phyloP scores from a whole-genome alignment of 2,797 vertebrate genomes.

The Psittacula derbiana region DNA sequence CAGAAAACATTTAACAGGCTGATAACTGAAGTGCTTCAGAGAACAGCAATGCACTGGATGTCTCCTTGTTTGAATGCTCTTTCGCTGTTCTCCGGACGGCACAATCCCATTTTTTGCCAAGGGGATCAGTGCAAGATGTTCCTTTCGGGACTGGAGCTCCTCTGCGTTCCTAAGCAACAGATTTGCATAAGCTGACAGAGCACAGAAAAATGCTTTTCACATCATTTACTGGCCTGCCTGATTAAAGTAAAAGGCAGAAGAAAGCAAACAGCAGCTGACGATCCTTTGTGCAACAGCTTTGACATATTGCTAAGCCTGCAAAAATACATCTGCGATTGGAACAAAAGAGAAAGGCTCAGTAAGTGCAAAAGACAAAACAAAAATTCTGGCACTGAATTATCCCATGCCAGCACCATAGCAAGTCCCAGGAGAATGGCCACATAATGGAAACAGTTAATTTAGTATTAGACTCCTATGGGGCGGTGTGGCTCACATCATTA shows the following conservation, averaged over 20 bases:
- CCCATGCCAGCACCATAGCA: not conserved
- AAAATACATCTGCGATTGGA: not conserved
- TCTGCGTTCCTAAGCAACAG: slow-evolving; percentile 55
- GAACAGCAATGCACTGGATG: not conserved
- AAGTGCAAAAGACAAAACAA: not conserved
- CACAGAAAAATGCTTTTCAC: slow-evolving; percentile 45
- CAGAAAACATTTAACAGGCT: not conserved
- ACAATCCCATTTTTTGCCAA: slow-evolving; percentile 16
- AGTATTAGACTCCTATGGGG: not conserved
- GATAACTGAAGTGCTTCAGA: not conserved
- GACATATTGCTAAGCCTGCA: slow-evolving; percentile 10
- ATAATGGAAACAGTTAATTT: not conserved
- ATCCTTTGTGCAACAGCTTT: slow-evolving; percentile 7
- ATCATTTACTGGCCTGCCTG: slow-evolving; percentile 7
- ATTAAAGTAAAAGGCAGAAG: slow-evolving; percentile 31
- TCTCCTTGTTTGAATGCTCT: not conserved
- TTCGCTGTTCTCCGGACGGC: not conserved
- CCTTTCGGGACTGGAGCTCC: slow-evolving; percentile 1
- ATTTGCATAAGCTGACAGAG: slow-evolving; percentile 57
- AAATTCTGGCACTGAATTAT: not conserved
- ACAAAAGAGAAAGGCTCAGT: not conserved
- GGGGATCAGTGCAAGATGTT: not conserved
- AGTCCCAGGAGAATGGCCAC: not conserved
- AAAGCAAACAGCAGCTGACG: slow-evolving; percentile 40
- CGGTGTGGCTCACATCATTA: not conserved